Conservation (phyloP, 2,888 invertebrate genomes). For the Spialia ferax region DNA sequence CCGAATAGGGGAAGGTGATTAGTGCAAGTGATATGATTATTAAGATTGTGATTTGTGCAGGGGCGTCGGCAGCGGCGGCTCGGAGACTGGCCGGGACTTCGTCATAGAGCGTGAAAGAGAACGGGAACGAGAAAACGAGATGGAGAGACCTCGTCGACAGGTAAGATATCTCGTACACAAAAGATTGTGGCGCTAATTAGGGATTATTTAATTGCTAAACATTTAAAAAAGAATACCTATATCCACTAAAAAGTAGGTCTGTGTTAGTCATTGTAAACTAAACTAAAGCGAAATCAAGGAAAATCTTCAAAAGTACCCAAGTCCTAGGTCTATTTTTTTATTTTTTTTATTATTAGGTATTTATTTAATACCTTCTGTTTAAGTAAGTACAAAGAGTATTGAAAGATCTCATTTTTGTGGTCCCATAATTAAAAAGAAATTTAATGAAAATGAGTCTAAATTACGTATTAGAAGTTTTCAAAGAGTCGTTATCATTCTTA, state of each 20-base stretch:
- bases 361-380: too few species aligned
- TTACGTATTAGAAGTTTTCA: not conserved
- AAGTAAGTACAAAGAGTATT: too few species aligned
- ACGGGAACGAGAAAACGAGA: slow-evolving; percentile 70
- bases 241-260: too few species aligned
- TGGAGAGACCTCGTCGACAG: slow-evolving; percentile 75
- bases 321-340: too few species aligned
- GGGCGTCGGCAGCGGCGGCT: slow-evolving; percentile 68
- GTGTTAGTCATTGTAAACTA: too few species aligned
- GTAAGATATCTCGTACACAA: slow-evolving; percentile 56
- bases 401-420: not conserved
- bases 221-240: not conserved
- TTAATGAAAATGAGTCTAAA: not conserved
- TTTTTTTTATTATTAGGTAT: too few species aligned
- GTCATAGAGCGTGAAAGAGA: slow-evolving; percentile 79
- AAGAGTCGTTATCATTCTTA: not conserved
- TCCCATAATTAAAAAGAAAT: not conserved
- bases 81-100: slow-evolving; percentile 74
- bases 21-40: not conserved
- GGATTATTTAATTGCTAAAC: too few species aligned
- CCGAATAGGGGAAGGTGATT: not conserved
- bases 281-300: too few species aligned
- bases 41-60: slow-evolving; percentile 52
- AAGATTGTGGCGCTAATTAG: too few species aligned
- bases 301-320: too few species aligned